These are phyloP conservation scores for Macquaria ambigua DNA, from an alignment of 2,113 vertebrate genomes.

Conservation along the genomic window DNA sequence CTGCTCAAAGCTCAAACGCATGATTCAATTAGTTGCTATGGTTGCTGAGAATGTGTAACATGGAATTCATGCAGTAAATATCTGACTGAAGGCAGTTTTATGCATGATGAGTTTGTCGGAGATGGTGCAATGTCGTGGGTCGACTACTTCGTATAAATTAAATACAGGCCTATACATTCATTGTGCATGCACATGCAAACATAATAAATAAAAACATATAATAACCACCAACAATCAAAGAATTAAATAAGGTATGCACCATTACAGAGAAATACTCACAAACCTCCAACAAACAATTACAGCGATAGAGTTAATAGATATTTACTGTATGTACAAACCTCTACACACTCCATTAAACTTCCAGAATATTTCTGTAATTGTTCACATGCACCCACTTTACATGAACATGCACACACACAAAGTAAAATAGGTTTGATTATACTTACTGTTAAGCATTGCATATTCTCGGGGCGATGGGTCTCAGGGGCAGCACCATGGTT, in stretches of 20 bases:
- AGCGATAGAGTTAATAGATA: background rate
- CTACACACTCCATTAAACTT: background rate
- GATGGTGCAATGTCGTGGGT: slow-evolving; percentile 61
- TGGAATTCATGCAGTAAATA: slow-evolving; percentile 62
- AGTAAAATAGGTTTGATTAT: background rate
- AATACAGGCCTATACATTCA: slow-evolving; percentile 25
- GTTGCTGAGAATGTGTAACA: slow-evolving; percentile 64
- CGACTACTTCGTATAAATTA: slow-evolving; percentile 35
- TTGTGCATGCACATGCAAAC: slow-evolving; percentile 17
- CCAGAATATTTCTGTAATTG: background rate
- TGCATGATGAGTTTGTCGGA: slow-evolving; percentile 70
- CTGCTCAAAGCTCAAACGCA: slow-evolving; percentile 51
- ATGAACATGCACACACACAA: slow-evolving; percentile 5
- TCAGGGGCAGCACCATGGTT: slow-evolving; percentile 79
- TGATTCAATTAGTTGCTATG: slow-evolving; percentile 72
- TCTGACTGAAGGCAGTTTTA: slow-evolving; percentile 66
- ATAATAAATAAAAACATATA: slow-evolving; percentile 14
- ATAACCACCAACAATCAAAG: background rate
- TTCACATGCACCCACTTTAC: slow-evolving; percentile 18
- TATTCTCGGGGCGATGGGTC: slow-evolving; percentile 78
- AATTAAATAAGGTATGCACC: background rate
- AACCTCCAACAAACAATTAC: background rate
- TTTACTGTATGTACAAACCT: background rate
- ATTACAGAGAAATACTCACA: background rate
- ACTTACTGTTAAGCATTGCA: slow-evolving; percentile 89